These are phyloP conservation scores for Palythoa caribaeorum DNA, from an alignment of 92 coral and sea anemone species.

Conservation along the genomic window DNA sequence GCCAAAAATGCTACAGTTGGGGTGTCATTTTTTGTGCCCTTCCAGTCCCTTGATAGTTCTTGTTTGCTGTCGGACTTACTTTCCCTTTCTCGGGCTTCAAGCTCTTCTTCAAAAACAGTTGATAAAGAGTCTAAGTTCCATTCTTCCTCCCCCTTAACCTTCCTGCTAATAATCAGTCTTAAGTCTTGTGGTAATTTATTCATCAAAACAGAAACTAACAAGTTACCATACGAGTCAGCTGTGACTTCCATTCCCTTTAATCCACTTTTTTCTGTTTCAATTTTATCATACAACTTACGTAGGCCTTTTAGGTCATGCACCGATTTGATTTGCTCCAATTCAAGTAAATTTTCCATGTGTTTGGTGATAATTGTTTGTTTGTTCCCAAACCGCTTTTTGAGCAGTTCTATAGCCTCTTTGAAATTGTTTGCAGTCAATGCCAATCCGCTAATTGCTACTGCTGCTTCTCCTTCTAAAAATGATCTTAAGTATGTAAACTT, in stretches of 20 bases:
- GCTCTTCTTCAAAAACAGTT: conserved; percentile 17
- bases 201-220: background rate
- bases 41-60: background rate
- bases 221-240: background rate
- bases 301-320: background rate
- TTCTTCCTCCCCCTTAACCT: background rate
- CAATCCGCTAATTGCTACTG: conserved; percentile 63
- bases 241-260: background rate
- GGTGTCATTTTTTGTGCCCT: background rate
- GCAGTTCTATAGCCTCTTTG: conserved; percentile 61
- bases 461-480: conserved; percentile 54
- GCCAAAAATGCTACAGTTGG: conserved; percentile 14
- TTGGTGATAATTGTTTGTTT: conserved; percentile 65
- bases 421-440: conserved; percentile 61
- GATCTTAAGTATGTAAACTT: conserved; percentile 70
- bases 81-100: conserved; percentile 12
- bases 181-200: conserved; percentile 1
- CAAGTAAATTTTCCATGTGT: conserved; percentile 65
- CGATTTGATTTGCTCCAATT: background rate
- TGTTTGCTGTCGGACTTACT: conserved; percentile 4
- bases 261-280: background rate
- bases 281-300: background rate
- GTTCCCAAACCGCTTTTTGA: conserved; percentile 61
- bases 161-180: background rate
- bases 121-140: conserved; percentile 9